phyloP scores from a whole-genome alignment of 2,888 invertebrate species.

The Rambutsinella grinnellia region DNA sequence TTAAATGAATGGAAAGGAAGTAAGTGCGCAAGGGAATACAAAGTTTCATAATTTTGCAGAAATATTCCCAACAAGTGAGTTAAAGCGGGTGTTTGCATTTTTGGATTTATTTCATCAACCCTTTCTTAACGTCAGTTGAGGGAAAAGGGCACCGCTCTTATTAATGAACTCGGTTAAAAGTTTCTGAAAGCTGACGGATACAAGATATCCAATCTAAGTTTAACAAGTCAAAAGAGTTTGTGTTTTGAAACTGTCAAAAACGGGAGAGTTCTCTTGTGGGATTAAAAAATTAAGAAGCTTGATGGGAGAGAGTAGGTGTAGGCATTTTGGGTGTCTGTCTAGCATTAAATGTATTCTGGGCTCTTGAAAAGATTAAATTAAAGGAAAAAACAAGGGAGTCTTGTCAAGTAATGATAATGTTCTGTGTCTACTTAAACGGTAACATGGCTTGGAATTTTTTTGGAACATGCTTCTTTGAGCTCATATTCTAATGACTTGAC shows the following conservation, averaged over 20 bases:
- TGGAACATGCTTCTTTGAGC: too few species aligned
- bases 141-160: neutral
- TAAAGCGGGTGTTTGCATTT: conserved; percentile 7
- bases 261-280: conserved; percentile 11
- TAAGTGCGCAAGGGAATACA: neutral
- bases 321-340: too few species aligned
- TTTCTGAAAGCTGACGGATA: neutral
- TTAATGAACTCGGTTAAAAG: neutral
- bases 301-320: too few species aligned
- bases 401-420: too few species aligned
- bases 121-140: conserved; percentile 11
- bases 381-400: too few species aligned
- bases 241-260: conserved; percentile 47
- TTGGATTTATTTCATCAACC: too few species aligned
- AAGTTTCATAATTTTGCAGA: neutral
- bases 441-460: too few species aligned
- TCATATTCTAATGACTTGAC: too few species aligned
- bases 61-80: neutral
- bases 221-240: neutral
- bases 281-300: conserved; percentile 3
- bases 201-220: neutral
- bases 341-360: too few species aligned
- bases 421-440: too few species aligned
- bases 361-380: too few species aligned
- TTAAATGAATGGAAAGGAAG: neutral